Conservation (phyloP, 2,888 invertebrate species). For the Polymixis lichenea region DNA sequence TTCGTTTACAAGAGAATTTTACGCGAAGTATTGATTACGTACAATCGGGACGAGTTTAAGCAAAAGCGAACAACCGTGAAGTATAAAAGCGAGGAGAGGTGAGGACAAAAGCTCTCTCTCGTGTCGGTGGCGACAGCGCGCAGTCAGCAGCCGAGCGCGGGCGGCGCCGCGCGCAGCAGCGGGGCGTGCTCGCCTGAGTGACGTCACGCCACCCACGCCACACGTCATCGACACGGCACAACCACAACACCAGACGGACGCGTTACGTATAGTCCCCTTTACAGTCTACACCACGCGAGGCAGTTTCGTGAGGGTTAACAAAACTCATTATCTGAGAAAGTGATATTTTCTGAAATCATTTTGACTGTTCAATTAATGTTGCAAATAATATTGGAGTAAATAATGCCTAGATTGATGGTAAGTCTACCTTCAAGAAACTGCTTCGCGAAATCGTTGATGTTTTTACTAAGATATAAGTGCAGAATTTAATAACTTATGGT, state of each 20-base stretch:
- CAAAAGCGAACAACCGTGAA: constrained; percentile 52
- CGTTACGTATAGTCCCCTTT: constrained; percentile 66
- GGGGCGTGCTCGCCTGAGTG: constrained; percentile 86
- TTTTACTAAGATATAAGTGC: constrained; percentile 45
- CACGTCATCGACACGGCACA: constrained; percentile 75
- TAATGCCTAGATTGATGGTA: neutral
- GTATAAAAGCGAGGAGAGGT: constrained; percentile 39
- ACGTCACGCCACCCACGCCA: constrained; percentile 63
- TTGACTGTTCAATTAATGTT: neutral
- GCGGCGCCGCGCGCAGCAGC: constrained; percentile 82
- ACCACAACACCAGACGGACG: constrained; percentile 70
- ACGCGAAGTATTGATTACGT: neutral
- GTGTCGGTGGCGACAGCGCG: constrained; percentile 32
- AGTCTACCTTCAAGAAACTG: constrained; percentile 26
- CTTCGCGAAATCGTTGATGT: constrained; percentile 19
- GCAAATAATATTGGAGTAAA: neutral
- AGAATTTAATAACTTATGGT: constrained; percentile 36
- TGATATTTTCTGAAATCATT: neutral
- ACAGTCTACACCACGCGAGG: constrained; percentile 27
- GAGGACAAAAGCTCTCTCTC: constrained; percentile 42
- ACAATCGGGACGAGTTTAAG: constrained; percentile 5
- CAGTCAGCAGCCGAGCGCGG: constrained; percentile 79
- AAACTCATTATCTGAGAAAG: constrained; percentile 6
- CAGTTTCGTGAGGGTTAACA: constrained; percentile 14
- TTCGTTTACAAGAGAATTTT: neutral